Conservation (phyloP, 1,140 invertebrate genomes). For the Pristionchus pacificus region DNA sequence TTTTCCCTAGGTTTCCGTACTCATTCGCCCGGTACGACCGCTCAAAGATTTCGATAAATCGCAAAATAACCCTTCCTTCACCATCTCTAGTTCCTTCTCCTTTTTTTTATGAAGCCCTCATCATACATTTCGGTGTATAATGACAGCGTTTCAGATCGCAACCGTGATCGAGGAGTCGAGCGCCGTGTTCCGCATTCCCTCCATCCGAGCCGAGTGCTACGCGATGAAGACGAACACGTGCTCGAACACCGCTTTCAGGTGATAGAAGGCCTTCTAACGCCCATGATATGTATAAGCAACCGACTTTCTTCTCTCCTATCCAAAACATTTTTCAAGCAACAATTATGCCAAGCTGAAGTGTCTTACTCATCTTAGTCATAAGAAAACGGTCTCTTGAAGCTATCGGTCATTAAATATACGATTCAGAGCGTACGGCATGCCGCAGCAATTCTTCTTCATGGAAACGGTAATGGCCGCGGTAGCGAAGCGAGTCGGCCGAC, state of each 20-base stretch:
- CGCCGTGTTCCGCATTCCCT: slow-evolving; percentile 57
- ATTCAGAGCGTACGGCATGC: slow-evolving; percentile 58
- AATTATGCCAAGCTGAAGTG: too few relatives aligned
- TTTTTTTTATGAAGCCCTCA: too few relatives aligned
- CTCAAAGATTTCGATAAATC: too few relatives aligned
- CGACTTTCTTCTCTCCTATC: neutral
- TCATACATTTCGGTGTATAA: too few relatives aligned
- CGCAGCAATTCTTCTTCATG: slow-evolving; percentile 41
- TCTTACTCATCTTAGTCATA: neutral
- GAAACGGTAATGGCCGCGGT: neutral
- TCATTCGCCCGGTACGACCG: too few relatives aligned
- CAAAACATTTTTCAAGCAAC: too few relatives aligned
- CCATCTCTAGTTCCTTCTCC: too few relatives aligned
- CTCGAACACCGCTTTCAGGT: slow-evolving; percentile 59
- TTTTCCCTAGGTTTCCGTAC: too few relatives aligned
- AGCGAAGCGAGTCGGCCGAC: too few relatives aligned
- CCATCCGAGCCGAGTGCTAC: slow-evolving; percentile 48
- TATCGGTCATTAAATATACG: neutral
- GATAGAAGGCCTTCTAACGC: neutral
- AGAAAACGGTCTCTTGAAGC: neutral
- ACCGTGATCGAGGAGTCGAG: slow-evolving; percentile 26
- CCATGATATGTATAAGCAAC: neutral
- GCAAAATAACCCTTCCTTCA: too few relatives aligned
- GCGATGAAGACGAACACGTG: slow-evolving; percentile 59
- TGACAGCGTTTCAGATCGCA: too few relatives aligned